Conservation (phyloP, 2,113 vertebrate genomes). For the Leptodactylus fuscus region DNA sequence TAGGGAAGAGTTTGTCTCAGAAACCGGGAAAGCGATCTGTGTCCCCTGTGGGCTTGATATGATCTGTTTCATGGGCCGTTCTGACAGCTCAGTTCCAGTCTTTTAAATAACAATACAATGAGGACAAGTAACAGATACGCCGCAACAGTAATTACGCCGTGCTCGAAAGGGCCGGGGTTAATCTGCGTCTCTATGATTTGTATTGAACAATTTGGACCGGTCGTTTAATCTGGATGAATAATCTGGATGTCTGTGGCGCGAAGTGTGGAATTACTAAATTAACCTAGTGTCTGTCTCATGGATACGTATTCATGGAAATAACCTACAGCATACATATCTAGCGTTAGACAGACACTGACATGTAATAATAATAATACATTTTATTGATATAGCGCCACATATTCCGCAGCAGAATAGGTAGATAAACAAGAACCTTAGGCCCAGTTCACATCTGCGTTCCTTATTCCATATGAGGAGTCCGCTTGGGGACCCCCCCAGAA, state of each 20-base stretch:
- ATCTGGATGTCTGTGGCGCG: no score
- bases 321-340: not conserved
- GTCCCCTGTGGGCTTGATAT: constrained; percentile 29
- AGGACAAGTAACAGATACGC: not conserved
- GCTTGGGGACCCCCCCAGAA: no score
- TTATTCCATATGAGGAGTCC: no score
- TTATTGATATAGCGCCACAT: no score
- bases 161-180: constrained; percentile 6
- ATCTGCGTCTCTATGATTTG: not conserved
- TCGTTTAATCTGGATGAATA: not conserved
- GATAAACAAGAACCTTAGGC: no score
- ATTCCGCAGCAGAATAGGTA: no score
- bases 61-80: constrained; percentile 34
- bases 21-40: constrained; percentile 20
- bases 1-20: constrained; percentile 18
- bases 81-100: constrained; percentile 20
- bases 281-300: not conserved
- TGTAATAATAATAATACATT: no score
- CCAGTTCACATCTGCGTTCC: no score
- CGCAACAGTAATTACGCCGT: not conserved
- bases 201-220: not conserved
- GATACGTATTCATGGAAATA: not conserved
- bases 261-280: not conserved
- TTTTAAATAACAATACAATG: constrained; percentile 41
- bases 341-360: not conserved